phyloP scores from a whole-genome alignment of 2,888 invertebrate genomes.

The Sinopyrophorus schimmeli region DNA sequence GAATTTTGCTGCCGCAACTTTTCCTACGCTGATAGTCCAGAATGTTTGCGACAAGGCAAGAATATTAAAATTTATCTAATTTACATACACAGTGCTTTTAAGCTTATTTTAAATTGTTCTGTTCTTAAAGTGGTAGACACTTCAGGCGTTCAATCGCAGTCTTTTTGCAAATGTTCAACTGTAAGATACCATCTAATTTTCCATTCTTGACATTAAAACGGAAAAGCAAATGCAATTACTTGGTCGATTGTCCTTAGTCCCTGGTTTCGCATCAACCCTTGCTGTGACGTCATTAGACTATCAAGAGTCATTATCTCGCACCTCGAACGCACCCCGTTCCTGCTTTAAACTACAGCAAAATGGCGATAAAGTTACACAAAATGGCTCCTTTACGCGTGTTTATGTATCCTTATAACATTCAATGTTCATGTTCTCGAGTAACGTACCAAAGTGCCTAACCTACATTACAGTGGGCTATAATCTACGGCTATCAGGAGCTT shows the following conservation, averaged over 20 bases:
- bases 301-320: conserved; percentile 54
- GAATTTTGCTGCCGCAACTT: conserved; percentile 48
- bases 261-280: conserved; percentile 36
- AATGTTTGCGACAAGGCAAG: conserved; percentile 30
- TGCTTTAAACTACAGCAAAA: conserved; percentile 51
- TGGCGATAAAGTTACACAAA: conserved; percentile 55
- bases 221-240: conserved; percentile 31
- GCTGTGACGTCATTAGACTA: conserved; percentile 47
- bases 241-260: conserved; percentile 32
- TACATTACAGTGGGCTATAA: conserved; percentile 46
- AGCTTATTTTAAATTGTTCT: conserved; percentile 13
- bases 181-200: conserved; percentile 25
- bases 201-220: conserved; percentile 29
- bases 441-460: conserved; percentile 45
- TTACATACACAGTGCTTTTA: conserved; percentile 20
- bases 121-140: conserved; percentile 6
- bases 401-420: conserved; percentile 53
- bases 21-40: conserved; percentile 23
- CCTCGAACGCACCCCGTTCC: conserved; percentile 51
- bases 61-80: conserved; percentile 30
- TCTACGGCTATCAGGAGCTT: conserved; percentile 45
- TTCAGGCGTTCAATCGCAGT: conserved; percentile 4
- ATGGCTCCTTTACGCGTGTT: conserved; percentile 57
- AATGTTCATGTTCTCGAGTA: conserved; percentile 50
- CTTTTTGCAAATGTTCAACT: conserved; percentile 13